phyloP scores from a whole-genome alignment of 2,888 invertebrate species.

The Tholera decimalis region DNA sequence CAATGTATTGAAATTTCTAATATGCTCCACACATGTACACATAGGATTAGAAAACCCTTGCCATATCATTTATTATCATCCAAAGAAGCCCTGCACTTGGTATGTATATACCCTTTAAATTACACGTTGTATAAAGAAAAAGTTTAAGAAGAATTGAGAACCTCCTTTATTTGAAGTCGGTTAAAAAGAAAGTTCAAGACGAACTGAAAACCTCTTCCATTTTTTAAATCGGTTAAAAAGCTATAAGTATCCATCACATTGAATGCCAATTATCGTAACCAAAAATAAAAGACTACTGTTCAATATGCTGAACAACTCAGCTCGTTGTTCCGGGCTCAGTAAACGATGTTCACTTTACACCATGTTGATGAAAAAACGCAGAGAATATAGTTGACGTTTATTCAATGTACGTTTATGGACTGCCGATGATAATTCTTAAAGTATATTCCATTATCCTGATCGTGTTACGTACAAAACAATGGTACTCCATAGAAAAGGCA shows the following conservation, averaged over 20 bases:
- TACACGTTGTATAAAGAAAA: too few relatives aligned
- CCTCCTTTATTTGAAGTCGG: too few relatives aligned
- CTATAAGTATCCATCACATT: constrained; percentile 1
- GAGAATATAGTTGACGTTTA: constrained; percentile 42
- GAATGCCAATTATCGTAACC: constrained; percentile 17
- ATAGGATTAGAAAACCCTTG: too few relatives aligned
- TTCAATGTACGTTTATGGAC: constrained; percentile 39
- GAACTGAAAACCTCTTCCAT: too few relatives aligned
- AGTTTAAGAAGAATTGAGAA: too few relatives aligned
- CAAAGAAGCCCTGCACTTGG: too few relatives aligned
- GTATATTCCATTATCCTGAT: constrained; percentile 45
- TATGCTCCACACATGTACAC: too few relatives aligned
- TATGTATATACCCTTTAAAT: too few relatives aligned
- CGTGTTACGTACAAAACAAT: constrained; percentile 31
- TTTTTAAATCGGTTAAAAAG: too few relatives aligned
- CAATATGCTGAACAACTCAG: constrained; percentile 31
- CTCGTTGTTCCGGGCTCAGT: constrained; percentile 29
- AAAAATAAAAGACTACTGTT: constrained; percentile 17
- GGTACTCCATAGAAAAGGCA: constrained; percentile 30
- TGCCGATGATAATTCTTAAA: constrained; percentile 42
- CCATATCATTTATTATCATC: too few relatives aligned
- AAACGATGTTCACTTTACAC: constrained; percentile 56
- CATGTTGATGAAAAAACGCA: constrained; percentile 49
- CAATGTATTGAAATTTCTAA: too few relatives aligned
- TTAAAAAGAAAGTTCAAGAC: too few relatives aligned